Percentiles rank a stretch among this genome's conserved stretches.
phyloP scores from a whole-genome alignment of 2,888 invertebrate genomes.

The Tenthredo notha region DNA sequence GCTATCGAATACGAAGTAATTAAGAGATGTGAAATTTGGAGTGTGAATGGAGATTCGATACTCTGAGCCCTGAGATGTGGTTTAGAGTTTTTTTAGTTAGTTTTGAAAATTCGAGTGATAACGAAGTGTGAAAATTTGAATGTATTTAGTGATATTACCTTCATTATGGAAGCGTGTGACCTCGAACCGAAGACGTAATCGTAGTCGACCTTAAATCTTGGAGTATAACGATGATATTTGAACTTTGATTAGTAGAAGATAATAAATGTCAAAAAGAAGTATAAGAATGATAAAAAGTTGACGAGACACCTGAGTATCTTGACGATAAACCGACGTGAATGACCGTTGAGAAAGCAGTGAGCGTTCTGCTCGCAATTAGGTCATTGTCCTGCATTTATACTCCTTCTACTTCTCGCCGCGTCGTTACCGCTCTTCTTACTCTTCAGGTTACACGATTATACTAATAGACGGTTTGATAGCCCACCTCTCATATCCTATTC shows the following conservation, averaged over 20 bases:
- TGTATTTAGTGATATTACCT: background rate
- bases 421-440: background rate
- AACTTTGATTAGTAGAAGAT: background rate
- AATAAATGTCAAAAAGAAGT: background rate
- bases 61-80: background rate
- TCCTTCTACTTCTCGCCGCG: conserved; percentile 54
- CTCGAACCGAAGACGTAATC: background rate
- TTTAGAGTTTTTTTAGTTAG: background rate
- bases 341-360: conserved; percentile 72
- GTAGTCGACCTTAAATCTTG: conserved; percentile 1
- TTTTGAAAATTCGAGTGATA: background rate
- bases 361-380: conserved; percentile 77
- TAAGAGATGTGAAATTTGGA: background rate
- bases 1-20: background rate
- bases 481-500: background rate
- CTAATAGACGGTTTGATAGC: background rate
- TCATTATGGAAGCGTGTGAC: conserved; percentile 4
- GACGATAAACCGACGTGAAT: conserved; percentile 62
- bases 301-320: background rate
- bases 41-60: background rate
- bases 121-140: background rate
- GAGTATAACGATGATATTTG: background rate
- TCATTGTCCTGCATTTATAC: conserved; percentile 78
- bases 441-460: background rate
- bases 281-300: background rate